phyloP scores from a whole-genome alignment of 2,797 vertebrate species.

The Hozukius guyotensis region DNA sequence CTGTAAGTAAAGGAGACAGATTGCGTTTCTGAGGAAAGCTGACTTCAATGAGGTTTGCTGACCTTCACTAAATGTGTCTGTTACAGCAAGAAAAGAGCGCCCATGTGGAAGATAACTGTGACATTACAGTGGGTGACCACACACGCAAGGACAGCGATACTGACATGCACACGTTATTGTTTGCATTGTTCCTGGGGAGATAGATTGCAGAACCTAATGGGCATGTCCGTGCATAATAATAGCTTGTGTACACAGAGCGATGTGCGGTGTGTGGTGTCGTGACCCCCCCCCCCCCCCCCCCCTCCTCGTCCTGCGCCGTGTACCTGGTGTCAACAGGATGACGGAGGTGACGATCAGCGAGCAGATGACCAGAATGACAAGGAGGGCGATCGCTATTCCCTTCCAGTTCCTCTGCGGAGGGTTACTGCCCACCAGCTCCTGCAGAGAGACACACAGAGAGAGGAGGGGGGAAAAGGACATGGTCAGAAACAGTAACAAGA shows the following conservation, averaged over 20 bases:
- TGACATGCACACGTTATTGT: background rate
- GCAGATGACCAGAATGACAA: conserved; percentile 99
- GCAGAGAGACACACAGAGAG: conserved; percentile 47
- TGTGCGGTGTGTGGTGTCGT: conserved; percentile 15
- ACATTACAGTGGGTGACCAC: conserved; percentile 11
- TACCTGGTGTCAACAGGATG: conserved; percentile 98
- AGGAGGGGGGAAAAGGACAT: conserved; percentile 7
- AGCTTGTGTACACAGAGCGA: conserved; percentile 46
- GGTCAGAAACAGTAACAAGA: conserved; percentile 34
- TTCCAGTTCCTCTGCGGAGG: conserved; percentile 99
- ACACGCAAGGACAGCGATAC: conserved; percentile 8
- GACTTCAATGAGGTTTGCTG: conserved; percentile 41
- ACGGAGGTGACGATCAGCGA: conserved; percentile 98
- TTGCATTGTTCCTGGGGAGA: conserved; percentile 30
- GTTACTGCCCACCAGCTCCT: conserved; percentile 99
- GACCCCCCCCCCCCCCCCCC: background rate
- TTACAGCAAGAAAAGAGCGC: background rate
- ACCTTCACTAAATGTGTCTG: conserved; percentile 54
- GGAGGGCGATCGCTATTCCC: conserved; percentile 97
- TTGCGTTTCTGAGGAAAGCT: conserved; percentile 12
- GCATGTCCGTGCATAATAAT: conserved; percentile 68
- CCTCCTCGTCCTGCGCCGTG: conserved; percentile 1
- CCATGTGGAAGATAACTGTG: conserved; percentile 18
- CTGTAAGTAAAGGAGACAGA: conserved; percentile 20
- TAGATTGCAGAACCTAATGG: conserved; percentile 54